These are phyloP conservation scores for Diarsia brunnea DNA, from an alignment of 2,888 invertebrate genomes.

Conservation along the genomic window DNA sequence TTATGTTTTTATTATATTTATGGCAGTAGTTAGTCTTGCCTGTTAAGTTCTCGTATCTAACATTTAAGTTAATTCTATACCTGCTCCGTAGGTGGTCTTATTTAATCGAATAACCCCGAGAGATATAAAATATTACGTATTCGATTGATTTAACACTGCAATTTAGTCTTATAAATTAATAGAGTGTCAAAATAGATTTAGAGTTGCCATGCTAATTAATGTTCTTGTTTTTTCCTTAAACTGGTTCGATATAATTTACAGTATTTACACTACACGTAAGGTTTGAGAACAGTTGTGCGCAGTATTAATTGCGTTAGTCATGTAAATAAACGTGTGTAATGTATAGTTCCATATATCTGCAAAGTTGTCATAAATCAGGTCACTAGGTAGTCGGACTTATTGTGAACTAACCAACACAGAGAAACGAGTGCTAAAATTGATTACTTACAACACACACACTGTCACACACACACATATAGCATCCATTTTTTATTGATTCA, in stretches of 20 bases:
- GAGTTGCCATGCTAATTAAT: slow-evolving; percentile 24
- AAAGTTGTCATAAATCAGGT: slow-evolving; percentile 1
- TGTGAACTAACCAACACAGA: slow-evolving; percentile 7
- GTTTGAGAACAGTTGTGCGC: slow-evolving; percentile 7
- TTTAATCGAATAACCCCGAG: neutral
- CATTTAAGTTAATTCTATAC: neutral
- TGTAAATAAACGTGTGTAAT: slow-evolving; percentile 4
- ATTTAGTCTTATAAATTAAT: slow-evolving; percentile 7
- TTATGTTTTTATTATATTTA: neutral
- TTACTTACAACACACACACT: no score
- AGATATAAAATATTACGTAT: slow-evolving; percentile 4
- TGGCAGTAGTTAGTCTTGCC: neutral
- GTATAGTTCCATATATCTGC: slow-evolving; percentile 13
- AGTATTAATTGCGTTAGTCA: slow-evolving; percentile 21
- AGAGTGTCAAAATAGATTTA: slow-evolving; percentile 18
- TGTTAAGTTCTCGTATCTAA: slow-evolving; percentile 1
- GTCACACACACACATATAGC: no score
- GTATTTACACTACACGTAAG: no score
- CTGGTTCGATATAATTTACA: slow-evolving; percentile 12
- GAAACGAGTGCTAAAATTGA: neutral
- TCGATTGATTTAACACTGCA: slow-evolving; percentile 10
- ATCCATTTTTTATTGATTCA: no score
- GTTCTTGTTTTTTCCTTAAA: slow-evolving; percentile 40
- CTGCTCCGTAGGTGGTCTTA: neutral
- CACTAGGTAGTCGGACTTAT: neutral